Evolutionary conservation across 2,113 vertebrate species (phyloP).

Genomic region (Athene noctua): DNA sequence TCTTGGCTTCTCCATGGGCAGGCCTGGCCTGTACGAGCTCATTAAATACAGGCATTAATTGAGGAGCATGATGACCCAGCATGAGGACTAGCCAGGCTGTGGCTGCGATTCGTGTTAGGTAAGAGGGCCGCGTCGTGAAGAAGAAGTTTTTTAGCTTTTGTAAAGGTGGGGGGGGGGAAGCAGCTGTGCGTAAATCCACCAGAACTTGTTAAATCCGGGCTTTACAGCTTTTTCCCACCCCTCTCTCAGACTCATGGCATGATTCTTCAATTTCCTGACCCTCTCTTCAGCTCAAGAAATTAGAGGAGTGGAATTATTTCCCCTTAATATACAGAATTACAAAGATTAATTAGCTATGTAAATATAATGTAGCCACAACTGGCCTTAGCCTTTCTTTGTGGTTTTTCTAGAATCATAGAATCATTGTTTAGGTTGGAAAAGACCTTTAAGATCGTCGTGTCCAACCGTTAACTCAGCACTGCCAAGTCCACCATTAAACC

Average conservation of each 20-base stretch:
- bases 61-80: not conserved
- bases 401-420: not conserved
- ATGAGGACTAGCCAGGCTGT: not conserved
- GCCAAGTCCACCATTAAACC: too few relatives aligned
- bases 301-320: not conserved
- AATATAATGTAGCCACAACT: not conserved
- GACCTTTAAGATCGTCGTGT: too few relatives aligned
- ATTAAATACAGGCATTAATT: not conserved
- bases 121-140: rapidly evolving
- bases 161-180: too few relatives aligned
- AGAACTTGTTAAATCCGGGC: not conserved
- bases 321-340: not conserved
- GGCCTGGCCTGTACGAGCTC: not conserved
- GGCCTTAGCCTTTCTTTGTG: not conserved
- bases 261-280: too few relatives aligned
- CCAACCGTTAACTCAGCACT: too few relatives aligned
- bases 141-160: not conserved
- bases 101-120: rapidly evolving
- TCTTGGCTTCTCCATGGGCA: not conserved
- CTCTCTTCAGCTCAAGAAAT: not conserved
- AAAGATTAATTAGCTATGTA: not conserved
- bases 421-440: too few relatives aligned
- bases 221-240: not conserved
- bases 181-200: too few relatives aligned
- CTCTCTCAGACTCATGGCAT: too few relatives aligned